phyloP scores from a whole-genome alignment of 2,113 vertebrate genomes.

The Lipophrys pholis region DNA sequence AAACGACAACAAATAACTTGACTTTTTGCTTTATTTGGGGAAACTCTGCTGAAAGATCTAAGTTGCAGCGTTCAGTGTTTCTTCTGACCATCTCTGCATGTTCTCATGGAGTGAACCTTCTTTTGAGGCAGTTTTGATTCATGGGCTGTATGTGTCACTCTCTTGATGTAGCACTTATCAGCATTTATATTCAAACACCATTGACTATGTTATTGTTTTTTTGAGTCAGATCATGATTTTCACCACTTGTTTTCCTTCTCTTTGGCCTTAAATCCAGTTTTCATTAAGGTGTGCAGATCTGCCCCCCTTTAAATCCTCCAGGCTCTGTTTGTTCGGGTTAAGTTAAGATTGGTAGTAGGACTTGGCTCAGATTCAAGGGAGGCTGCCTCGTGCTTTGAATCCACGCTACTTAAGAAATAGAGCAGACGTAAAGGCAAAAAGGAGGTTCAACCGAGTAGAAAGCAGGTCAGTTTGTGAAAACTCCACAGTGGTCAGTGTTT shows the following conservation, averaged over 20 bases:
- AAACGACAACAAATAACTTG: too few species aligned
- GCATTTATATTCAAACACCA: too few species aligned
- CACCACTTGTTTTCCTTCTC: not conserved
- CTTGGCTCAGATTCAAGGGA: constrained; percentile 10
- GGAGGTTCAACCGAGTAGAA: not conserved
- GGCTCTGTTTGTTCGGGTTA: not conserved
- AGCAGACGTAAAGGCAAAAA: not conserved
- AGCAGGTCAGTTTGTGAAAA: not conserved
- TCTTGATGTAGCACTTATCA: too few species aligned
- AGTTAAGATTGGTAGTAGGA: not conserved
- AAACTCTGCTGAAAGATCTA: too few species aligned
- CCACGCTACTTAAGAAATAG: not conserved
- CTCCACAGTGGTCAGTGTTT: constrained; percentile 5
- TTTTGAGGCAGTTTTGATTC: too few species aligned
- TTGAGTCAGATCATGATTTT: not conserved
- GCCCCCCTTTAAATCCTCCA: not conserved
- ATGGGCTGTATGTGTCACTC: too few species aligned
- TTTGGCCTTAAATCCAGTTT: not conserved
- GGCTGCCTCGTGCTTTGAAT: not conserved
- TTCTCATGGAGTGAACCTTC: too few species aligned
- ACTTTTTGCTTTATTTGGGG: too few species aligned
- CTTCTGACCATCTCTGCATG: too few species aligned
- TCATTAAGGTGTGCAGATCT: constrained; percentile 10
- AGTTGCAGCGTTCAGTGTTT: too few species aligned
- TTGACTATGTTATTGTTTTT: too few species aligned